A percentile compares a stretch with the other conserved stretches of the same genome.
Conservation (phyloP, 2,888 invertebrate genomes). For the Cerastis leucographa region DNA sequence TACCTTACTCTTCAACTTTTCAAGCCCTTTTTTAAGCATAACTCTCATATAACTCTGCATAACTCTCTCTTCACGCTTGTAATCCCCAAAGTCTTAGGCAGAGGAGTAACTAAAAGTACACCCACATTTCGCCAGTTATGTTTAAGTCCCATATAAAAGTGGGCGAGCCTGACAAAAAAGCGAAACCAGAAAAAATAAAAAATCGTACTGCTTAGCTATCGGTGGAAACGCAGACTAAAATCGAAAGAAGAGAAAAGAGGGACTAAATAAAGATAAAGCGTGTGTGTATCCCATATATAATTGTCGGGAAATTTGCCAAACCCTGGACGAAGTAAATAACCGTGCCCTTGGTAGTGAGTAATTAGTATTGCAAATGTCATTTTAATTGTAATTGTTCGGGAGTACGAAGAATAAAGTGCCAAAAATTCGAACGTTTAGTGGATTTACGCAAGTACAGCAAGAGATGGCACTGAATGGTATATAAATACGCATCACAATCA, state of each 20-base stretch:
- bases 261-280: constrained; percentile 15
- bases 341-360: constrained; percentile 21
- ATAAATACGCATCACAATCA: background rate
- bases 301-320: constrained; percentile 44
- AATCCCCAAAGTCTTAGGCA: no score
- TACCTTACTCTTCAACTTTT: no score
- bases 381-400: constrained; percentile 35
- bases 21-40: no score
- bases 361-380: constrained; percentile 26
- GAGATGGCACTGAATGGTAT: background rate
- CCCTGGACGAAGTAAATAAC: constrained; percentile 17
- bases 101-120: no score
- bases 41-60: no score
- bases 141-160: no score
- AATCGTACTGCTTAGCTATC: background rate
- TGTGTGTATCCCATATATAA: constrained; percentile 3
- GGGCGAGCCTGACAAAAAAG: background rate
- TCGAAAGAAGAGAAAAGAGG: background rate
- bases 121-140: no score
- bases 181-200: background rate
- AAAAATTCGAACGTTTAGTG: background rate
- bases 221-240: background rate
- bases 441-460: background rate
- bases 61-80: no score
- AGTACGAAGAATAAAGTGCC: constrained; percentile 31